Base-by-base conservation (phyloP, 2,888 invertebrate species). In the Acleris holmiana region DNA sequence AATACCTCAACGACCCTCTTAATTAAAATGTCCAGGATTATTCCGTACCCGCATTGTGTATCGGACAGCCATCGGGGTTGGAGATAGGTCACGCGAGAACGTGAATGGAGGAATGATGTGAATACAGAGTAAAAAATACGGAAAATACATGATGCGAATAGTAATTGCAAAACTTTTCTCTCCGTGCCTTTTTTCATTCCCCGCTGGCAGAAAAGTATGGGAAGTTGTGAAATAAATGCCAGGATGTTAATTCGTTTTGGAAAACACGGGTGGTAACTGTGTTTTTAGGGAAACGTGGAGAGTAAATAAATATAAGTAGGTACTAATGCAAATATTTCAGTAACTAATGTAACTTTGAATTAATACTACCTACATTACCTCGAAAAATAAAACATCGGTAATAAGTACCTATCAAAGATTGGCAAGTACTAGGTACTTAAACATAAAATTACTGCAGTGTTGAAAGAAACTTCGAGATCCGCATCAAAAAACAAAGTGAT, bases 141-240 rank as follows among this genome's bases (percentile, higher is more conserved):
- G 71, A 80, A 67, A 69, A 66, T 60, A 73, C 72, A 71, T 70
- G 69, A 64, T 67, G 68, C 61, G 74, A 75, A 77, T 71, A 67
- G 75, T 79, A 82, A 83, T 82, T 80, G 79, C 75, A 68, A 73
- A 82, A 79, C 74, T 78, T 76, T 73, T 72, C 72, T 70, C 71
- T 55, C 48, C n/a, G 61, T 18, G 29, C 78, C 72, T 78, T 76
- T 73, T 71, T 71, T 71, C 70, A 68, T 68, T 72, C 60, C 67
- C 53, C 65, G 64, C 68, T 65, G 68, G 69, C 68, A 71, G 72
- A 73, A 73, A 79, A 76, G 79, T 71, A 76, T 78, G 81, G 76
- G 73, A 72, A 77, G 70, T 72, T 73, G 73, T 68, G 71, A 71
- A 74, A 74, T 63, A 61, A 57, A 71, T 56, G 60, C 58, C 62